Evolutionary conservation across 2,113 vertebrate species (phyloP).

Genomic region (Zapornia atra): DNA sequence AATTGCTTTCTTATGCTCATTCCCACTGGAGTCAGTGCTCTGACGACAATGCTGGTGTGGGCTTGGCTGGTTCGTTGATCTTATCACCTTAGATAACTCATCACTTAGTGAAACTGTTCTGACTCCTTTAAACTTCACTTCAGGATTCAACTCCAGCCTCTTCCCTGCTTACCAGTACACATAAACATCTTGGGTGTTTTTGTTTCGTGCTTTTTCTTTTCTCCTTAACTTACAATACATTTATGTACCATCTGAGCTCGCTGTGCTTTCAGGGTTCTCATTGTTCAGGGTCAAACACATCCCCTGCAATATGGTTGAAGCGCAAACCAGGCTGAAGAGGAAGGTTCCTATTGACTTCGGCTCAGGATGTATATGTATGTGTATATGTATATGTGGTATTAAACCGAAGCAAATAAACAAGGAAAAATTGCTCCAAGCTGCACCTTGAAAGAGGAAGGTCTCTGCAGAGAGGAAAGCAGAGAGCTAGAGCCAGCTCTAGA

Average conservation of each 20-base stretch:
- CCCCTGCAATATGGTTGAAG: neutral
- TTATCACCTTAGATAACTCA: neutral
- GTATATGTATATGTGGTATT: neutral
- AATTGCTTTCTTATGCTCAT: neutral
- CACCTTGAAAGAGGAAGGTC: neutral
- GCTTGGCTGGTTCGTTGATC: neutral
- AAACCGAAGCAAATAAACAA: neutral
- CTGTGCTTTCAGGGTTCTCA: neutral
- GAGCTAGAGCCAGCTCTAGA: neutral
- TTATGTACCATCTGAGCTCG: neutral
- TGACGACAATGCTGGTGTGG: neutral
- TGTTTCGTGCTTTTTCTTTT: accelerated
- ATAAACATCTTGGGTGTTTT: accelerated
- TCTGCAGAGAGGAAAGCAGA: neutral
- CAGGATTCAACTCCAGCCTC: neutral
- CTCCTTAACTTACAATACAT: neutral
- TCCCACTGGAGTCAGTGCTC: neutral
- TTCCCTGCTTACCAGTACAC: neutral
- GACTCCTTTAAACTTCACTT: neutral
- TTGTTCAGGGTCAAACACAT: neutral
- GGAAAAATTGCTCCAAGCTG: neutral
- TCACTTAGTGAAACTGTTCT: neutral
- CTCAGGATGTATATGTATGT: neutral
- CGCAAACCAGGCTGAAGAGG: neutral
- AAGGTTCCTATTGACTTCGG: neutral